Conservation (phyloP, 2,888 invertebrate genomes). For the Teleogryllus oceanicus region DNA sequence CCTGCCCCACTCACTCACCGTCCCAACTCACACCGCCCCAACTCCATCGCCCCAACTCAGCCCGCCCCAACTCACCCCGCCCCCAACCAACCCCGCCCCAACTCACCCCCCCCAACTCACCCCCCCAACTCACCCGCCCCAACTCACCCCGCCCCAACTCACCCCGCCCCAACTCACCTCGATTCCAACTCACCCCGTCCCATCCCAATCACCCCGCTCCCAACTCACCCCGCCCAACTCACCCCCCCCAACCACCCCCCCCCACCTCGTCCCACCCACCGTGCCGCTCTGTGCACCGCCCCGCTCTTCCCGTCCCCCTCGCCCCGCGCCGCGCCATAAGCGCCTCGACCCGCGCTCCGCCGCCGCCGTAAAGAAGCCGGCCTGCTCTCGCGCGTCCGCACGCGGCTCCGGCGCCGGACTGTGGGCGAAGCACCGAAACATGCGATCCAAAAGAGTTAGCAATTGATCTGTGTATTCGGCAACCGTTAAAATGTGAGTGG, state of each 20-base stretch:
- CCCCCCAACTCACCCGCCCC: background rate
- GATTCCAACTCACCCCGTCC: background rate
- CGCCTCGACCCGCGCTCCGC: background rate
- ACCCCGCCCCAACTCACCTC: background rate
- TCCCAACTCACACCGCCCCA: background rate
- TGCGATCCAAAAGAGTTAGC: no score
- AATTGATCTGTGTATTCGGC: no score
- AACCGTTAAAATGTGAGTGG: no score
- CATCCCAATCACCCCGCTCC: background rate
- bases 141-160: background rate
- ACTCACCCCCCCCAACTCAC: background rate
- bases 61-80: background rate
- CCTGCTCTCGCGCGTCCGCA: no score
- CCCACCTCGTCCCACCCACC: no score
- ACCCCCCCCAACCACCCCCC: background rate
- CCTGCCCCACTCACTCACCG: no score
- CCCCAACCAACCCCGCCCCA: background rate
- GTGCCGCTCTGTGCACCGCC: no score
- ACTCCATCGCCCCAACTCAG: accelerated
- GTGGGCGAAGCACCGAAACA: no score
- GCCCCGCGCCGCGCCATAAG: background rate
- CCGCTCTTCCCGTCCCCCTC: background rate
- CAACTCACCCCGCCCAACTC: background rate
- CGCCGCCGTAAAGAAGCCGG: background rate
- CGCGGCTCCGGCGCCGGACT: no score